Base-by-base conservation (phyloP, 2,113 vertebrate genomes). In the Xenopus borealis region DNA sequence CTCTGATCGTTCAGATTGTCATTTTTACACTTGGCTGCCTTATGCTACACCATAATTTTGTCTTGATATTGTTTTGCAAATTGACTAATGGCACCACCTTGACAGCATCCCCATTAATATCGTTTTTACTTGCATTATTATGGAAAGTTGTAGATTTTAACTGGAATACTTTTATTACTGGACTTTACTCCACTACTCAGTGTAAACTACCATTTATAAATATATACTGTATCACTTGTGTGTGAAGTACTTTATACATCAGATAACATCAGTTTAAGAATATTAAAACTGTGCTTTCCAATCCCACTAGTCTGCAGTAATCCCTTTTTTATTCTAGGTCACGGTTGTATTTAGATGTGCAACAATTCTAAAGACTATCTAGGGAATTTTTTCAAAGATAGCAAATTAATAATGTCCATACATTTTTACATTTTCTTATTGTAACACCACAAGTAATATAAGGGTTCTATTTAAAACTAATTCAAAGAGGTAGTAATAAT, bases 1-100 rank as follows among this genome's bases (percentile, higher is more conserved):
- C 78, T 86, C 82, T 86, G 76, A 71, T 83, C 78, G 86, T 67
- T 74, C 80, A 69, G 19, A 82, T 83, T 75, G 64, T 74, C 79
- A 78, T 67, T 78, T 40, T 40, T 40, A 6, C 33, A 40, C 33
- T 40, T 79, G 83, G 17, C 81, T 33, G 72, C 40, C 47, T 82
- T 59, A 76, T 72, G 81, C n/a, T 78, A 9, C 33, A 40, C 33
- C 33, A 23, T 72, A 50, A 50, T 3, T 79, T 69, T n/a, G 0
- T 0, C 79, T 78, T 67, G n/a, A 70, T 76, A 84, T 84, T 79
- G 11, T 75, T 20, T 23, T 55, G 23, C 40, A 57, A 75, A 70
- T 81, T 81, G 68, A 70, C 69, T 80, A 80, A 14, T 27, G 50
- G 70, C 33, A 69, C 19, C 72, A 84, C 69, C 84, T 82, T 79